These are phyloP conservation scores for Lamprologus sp. DNA, from an alignment of 2,113 vertebrate species.

Conservation along the genomic window DNA sequence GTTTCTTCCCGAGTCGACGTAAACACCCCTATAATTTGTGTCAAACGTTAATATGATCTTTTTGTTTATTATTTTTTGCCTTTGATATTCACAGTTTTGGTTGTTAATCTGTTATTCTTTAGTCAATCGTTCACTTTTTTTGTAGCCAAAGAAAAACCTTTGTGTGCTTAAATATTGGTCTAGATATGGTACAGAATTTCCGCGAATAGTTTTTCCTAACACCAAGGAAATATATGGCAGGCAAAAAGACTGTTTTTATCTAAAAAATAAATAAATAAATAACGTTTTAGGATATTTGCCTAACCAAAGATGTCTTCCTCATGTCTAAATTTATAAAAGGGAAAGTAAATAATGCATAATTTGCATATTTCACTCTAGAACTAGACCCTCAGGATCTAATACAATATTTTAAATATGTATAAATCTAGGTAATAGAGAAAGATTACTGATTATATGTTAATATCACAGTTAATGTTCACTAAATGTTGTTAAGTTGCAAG, in stretches of 20 bases:
- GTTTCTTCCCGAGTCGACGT: neutral
- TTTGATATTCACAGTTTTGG: neutral
- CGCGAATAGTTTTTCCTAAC: neutral
- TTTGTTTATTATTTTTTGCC: neutral
- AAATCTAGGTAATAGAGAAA: neutral
- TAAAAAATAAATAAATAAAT: neutral
- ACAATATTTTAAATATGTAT: neutral
- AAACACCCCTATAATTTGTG: neutral
- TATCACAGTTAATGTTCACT: neutral
- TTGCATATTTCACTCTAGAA: neutral
- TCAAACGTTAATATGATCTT: neutral
- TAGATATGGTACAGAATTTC: neutral
- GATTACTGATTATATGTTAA: neutral
- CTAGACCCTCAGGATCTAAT: neutral
- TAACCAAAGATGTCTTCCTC: neutral
- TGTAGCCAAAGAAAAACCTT: neutral
- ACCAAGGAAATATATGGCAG: neutral
- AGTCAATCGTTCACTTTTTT: neutral
- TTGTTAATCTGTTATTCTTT: neutral
- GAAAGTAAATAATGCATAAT: neutral
- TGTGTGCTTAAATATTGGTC: neutral
- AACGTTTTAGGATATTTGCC: neutral
- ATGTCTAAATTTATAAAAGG: neutral
- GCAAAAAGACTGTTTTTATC: neutral
- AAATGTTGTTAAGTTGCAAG: neutral